Percentiles rank a stretch among this genome's conserved stretches.
Conservation (phyloP, 1,140 invertebrate genomes). For the Colletes gigas region DNA sequence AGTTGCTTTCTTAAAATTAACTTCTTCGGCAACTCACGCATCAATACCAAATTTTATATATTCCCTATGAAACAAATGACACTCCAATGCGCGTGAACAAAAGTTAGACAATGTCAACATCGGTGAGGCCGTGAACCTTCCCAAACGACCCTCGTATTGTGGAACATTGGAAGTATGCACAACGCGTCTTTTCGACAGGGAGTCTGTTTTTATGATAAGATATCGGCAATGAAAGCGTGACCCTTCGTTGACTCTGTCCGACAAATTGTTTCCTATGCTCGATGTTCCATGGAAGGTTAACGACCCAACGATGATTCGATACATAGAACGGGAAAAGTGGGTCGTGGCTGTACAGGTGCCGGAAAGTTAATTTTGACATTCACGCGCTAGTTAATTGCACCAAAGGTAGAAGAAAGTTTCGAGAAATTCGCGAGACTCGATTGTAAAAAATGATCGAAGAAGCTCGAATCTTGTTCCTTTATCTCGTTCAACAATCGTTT, state of each 20-base stretch:
- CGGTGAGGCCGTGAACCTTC: no score
- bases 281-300: conserved; percentile 14
- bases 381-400: conserved; percentile 6
- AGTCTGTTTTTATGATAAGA: background rate
- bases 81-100: no score
- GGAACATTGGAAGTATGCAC: no score
- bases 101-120: no score
- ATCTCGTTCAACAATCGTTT: no score
- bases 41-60: no score
- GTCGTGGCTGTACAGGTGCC: conserved; percentile 31
- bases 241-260: background rate
- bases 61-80: no score
- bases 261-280: conserved; percentile 18
- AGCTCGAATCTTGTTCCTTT: background rate
- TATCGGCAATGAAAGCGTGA: background rate
- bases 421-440: background rate
- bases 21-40: no score
- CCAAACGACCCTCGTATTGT: no score
- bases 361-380: conserved; percentile 44
- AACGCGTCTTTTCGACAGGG: no score
- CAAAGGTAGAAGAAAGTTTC: background rate
- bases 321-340: conserved; percentile 39
- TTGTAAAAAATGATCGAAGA: background rate
- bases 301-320: conserved; percentile 20
- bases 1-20: no score